Evolutionary conservation across 1,140 invertebrate species (phyloP), one percentile per base, ranked within the genome.

Genomic region (Trissolcus basalis): DNA sequence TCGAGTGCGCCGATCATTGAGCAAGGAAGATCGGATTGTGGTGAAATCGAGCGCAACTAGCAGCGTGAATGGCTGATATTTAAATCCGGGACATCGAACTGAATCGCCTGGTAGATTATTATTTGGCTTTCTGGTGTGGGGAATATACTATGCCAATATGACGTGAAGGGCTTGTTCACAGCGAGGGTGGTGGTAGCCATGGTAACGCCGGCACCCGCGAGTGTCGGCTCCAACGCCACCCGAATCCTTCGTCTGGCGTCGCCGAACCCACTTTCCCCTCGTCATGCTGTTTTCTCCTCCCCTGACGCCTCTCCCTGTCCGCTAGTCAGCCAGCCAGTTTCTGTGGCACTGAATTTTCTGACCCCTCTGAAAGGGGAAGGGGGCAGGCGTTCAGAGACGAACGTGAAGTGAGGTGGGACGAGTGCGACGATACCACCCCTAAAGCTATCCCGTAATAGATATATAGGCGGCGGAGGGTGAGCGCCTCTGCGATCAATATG

Each of bases 151-250:
- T 87, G 84, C 86, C 86, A 87, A 88, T 88, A 88, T 87, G 85
- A 88, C 83, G 87, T 86, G 78, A 86, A 88, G 86, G 85, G 86
- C 84, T 87, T 88, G 86, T 88, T 88, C 87, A 88, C 86, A 88
- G 85, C 86, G 86, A 84, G 83, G 81, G 85, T 85, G 89, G 90
- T 90, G 88, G 90, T 91, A 83, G 88, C 86, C 87, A 90, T 89
- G 89, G 90, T 84, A 86, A 91, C 90, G 86, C 84, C 89, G 89
- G 90, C 90, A 90, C 90, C 90, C 86, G 88, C 89, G 86, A 90
- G 90, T 90, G 90, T 90, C 90, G 90, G 85, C 89, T 89, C 89
- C 89, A 87, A 88, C 87, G 86, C 87, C 86, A 86, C 81, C 85
- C 84, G 83, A 88, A 84, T 84, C 84, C 80, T 84, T 82, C 82